Percentiles rank a stretch among this genome's conserved stretches.
phyloP scores from a whole-genome alignment of 1,140 invertebrate species.

The Coptotermes formosanus region DNA sequence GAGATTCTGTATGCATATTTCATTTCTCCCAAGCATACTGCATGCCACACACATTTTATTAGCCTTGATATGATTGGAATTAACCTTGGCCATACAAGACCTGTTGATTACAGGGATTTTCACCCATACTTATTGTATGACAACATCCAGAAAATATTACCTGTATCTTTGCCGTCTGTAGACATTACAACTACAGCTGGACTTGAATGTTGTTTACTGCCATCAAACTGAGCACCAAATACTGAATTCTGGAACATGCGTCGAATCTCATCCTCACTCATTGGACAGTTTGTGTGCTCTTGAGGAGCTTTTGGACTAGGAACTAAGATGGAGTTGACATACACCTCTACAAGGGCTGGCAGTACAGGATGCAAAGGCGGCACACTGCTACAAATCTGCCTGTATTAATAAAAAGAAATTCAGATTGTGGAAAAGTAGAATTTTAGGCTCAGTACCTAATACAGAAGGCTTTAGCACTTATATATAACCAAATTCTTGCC shows the following conservation, averaged over 20 bases:
- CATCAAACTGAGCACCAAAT: constrained; percentile 15
- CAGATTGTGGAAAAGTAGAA: too few relatives aligned
- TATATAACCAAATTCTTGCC: too few relatives aligned
- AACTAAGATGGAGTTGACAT: constrained; percentile 89
- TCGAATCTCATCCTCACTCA: constrained; percentile 86
- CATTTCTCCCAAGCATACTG: too few relatives aligned
- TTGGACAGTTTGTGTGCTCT: constrained; percentile 85
- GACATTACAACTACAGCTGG: neutral
- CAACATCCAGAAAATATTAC: neutral
- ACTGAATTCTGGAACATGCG: constrained; percentile 75
- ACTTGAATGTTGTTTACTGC: neutral
- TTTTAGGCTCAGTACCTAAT: too few relatives aligned
- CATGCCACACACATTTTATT: too few relatives aligned
- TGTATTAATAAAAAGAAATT: constrained; percentile 39
- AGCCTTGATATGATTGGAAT: too few relatives aligned
- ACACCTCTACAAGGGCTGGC: constrained; percentile 91
- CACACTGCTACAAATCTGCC: constrained; percentile 83
- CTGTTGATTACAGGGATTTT: too few relatives aligned
- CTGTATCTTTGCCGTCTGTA: neutral
- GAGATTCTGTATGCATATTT: too few relatives aligned
- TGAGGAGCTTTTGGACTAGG: constrained; percentile 61
- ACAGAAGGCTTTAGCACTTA: too few relatives aligned
- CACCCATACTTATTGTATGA: too few relatives aligned
- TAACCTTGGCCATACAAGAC: too few relatives aligned
- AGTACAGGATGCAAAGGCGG: constrained; percentile 90